Conservation (phyloP, 2,888 invertebrate genomes). For the Tachina grossa region DNA sequence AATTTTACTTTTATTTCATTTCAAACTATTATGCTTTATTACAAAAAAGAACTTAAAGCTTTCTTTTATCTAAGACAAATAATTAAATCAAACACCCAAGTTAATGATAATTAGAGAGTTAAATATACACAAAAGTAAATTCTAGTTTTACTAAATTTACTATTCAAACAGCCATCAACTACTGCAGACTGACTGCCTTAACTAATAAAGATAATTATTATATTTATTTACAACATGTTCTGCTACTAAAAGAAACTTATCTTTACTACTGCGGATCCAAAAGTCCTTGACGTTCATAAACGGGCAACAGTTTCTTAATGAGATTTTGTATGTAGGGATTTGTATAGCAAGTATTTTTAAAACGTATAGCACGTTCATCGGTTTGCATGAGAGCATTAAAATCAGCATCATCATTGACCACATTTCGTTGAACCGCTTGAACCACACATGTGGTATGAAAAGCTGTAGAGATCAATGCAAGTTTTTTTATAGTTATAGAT, state of each 20-base stretch:
- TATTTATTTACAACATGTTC: not conserved
- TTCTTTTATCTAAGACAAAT: slow-evolving; percentile 7
- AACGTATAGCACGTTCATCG: slow-evolving; percentile 76
- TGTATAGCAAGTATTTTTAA: slow-evolving; percentile 78
- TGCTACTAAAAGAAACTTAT: not conserved
- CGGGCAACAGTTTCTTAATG: slow-evolving; percentile 77
- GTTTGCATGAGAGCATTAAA: slow-evolving; percentile 79
- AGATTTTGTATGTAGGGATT: slow-evolving; percentile 78
- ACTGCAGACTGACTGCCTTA: slow-evolving; percentile 21
- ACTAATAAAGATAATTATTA: slow-evolving; percentile 24
- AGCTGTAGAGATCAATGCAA: slow-evolving; percentile 72
- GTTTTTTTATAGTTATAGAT: not conserved
- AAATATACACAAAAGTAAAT: too few species aligned
- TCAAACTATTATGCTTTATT: not conserved
- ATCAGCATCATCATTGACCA: slow-evolving; percentile 80
- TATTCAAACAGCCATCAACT: slow-evolving; percentile 25
- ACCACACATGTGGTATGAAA: slow-evolving; percentile 78
- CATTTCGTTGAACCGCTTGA: slow-evolving; percentile 79
- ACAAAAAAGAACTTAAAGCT: not conserved
- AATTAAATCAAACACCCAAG: not conserved
- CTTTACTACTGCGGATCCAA: slow-evolving; percentile 77
- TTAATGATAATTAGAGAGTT: not conserved
- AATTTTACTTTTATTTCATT: too few species aligned
- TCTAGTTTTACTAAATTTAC: not conserved
- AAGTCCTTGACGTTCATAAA: slow-evolving; percentile 79